Evolutionary conservation across 2,888 invertebrate genomes (phyloP), one percentile per base, ranked within the genome.

Genomic region (Macrophya annulata): DNA sequence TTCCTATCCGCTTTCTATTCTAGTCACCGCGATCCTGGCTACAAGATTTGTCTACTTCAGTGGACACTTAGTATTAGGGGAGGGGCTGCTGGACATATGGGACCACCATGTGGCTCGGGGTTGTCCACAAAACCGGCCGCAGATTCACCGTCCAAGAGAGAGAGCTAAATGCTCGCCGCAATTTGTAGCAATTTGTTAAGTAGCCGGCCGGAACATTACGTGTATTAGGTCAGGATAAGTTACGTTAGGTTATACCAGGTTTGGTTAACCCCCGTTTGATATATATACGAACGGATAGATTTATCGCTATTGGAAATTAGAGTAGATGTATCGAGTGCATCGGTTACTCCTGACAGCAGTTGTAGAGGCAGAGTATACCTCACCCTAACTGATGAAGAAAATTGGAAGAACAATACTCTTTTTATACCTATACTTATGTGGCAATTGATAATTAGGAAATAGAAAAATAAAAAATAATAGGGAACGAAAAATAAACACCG

Each of bases 101-200:
- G 92, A 91, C 91, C 91, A 90, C 91, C 93, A 93, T 93, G 93
- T 93, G 93, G 93, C 91, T 90, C 83, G 48, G 83, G 83, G 71
- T 83, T 65, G 83, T 71, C 83, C 83, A 71, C 83, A 48, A 71
- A 71, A 91, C 88, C 90, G 86, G 88, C 88, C 87, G 86, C 85
- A 86, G 85, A 76, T 79, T 88, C 87, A 87, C 87, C 88, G 88
- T 87, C 88, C 86, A 10, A 87, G 85, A 89, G 43, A 87, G 85
- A 89, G 31, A 31, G 90, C 90, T 92, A 92, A 93, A 92, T 90
- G 92, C 89, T 90, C 88, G 87, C 90, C 91, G 91, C 93, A 93
- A 93, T 93, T 93, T 93, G 93, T 93, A 93, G 93, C 93, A 93
- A 93, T 93, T 93, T 93, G 93, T 93, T 93, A 93, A 93, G 93